phyloP scores from a whole-genome alignment of 2,888 invertebrate species.

The Protophormia terraenovae region DNA sequence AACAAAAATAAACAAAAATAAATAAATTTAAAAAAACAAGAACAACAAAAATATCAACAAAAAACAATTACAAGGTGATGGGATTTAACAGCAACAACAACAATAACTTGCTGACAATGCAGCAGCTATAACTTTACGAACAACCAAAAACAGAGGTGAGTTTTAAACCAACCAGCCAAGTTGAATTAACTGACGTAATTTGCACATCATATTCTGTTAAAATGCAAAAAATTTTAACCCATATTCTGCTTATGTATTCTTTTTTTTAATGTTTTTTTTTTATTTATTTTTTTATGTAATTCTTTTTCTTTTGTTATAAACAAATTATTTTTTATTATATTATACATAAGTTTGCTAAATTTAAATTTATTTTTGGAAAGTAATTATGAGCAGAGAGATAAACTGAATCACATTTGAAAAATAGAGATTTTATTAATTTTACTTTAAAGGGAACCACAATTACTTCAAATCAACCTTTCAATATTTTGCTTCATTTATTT shows the following conservation, averaged over 20 bases:
- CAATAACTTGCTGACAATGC: conserved; percentile 60
- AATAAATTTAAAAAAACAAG: conserved; percentile 12
- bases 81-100: conserved; percentile 47
- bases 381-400: too few relatives aligned
- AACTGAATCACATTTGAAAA: too few relatives aligned
- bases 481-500: too few relatives aligned
- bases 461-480: too few relatives aligned
- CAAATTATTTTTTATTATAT: too few relatives aligned
- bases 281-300: background rate
- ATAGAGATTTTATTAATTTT: too few relatives aligned
- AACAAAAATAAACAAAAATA: background rate
- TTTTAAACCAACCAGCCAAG: conserved; percentile 13
- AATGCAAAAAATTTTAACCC: conserved; percentile 3
- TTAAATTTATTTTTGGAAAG: too few relatives aligned
- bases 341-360: too few relatives aligned
- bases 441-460: too few relatives aligned
- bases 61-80: conserved; percentile 68
- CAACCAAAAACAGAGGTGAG: conserved; percentile 49
- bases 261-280: background rate
- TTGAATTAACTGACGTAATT: conserved; percentile 57
- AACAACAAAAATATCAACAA: too few relatives aligned
- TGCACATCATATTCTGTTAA: conserved; percentile 18
- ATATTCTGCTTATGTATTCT: conserved; percentile 1
- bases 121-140: conserved; percentile 1
- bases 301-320: too few relatives aligned